Conservation (phyloP, 2,797 vertebrate genomes). For the Ataeniobius toweri region DNA sequence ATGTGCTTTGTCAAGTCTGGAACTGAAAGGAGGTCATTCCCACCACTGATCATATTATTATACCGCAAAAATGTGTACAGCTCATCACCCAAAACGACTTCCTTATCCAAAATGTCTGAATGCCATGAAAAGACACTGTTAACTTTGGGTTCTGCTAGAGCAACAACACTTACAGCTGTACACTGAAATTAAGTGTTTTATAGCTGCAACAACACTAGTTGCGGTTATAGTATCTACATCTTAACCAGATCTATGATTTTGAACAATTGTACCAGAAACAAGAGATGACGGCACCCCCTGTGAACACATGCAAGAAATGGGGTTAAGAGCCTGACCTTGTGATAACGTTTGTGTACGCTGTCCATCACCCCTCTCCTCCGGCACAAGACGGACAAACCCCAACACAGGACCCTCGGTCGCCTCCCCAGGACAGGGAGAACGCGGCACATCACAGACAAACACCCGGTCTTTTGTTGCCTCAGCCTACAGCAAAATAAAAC, state of each 20-base stretch:
- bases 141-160: neutral
- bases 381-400: no score
- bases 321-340: neutral
- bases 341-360: neutral
- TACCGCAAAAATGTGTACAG: neutral
- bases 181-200: neutral
- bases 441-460: no score
- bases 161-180: neutral
- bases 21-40: neutral
- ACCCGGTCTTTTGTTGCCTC: no score
- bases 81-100: neutral
- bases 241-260: neutral
- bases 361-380: neutral
- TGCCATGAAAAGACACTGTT: neutral
- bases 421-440: no score
- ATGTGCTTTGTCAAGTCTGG: neutral
- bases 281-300: neutral
- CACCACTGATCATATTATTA: neutral
- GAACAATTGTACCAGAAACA: neutral
- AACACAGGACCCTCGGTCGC: no score
- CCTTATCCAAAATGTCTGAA: neutral
- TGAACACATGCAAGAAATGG: neutral
- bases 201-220: neutral
- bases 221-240: neutral
- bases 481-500: neutral